Evolutionary conservation across 2,113 vertebrate genomes (phyloP), one percentile per base, ranked within the genome.

Genomic region (Tichodroma muraria): DNA sequence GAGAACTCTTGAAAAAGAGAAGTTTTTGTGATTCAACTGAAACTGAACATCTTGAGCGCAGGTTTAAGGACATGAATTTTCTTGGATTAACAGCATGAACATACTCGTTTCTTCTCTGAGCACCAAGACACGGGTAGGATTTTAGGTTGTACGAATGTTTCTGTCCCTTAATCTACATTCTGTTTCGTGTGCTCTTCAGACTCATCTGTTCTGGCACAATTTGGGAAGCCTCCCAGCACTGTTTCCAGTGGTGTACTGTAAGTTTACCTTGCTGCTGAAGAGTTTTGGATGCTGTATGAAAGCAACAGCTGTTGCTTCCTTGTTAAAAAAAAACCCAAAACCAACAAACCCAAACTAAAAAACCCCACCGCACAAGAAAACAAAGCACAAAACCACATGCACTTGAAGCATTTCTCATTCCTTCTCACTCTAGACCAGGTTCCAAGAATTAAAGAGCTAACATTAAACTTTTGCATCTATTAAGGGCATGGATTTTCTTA

Each of bases 251-350:
- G 16, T 83, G 80, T 60, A 33, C 60, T 93, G 20, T 78, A 59
- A 80, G 63, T 80, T 86, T 79, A 73, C 73, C 33, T 92, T 4
- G 5, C 88, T 95, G 94, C 92, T 87, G 83, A 61, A 82, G 85
- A 54, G 60, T 69, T 96, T 89, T 87, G 80, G 83, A 92, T 95
- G 77, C 59, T 71, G 27, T 94, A 88, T 86, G 88, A 95, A 90
- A 94, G 85, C 50, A 93, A 70, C 93, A 97, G 88, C 90, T 97
- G 92, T 89, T 92, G 87, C 80, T 95, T 97, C 88, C 93, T 93
- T 91, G 75, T 73, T 73, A 31, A 42, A 56, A 59, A 80, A 86
- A 87, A 38, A 24, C 22, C 21, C 25, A 50, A 86, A 50, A 8
- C 4, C 31, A 69, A 33, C 59, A 47, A 80, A 61, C 68, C 33